Conservation (phyloP, 1,140 invertebrate species). For the Thereuonema tuberculata region DNA sequence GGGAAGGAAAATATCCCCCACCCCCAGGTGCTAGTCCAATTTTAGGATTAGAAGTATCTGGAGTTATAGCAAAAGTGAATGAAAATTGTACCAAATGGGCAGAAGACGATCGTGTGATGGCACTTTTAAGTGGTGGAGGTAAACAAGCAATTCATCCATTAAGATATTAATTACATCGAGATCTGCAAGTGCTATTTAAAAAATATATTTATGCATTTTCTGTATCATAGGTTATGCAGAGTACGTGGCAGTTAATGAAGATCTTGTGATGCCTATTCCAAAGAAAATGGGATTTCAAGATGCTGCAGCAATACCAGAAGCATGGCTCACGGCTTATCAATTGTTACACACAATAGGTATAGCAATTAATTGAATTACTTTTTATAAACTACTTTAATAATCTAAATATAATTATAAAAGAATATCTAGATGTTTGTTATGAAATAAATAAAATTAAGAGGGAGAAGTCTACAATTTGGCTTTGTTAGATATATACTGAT, state of each 20-base stretch:
- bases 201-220: no score
- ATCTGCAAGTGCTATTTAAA: no score
- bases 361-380: no score
- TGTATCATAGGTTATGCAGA: conserved; percentile 27
- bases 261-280: conserved; percentile 26
- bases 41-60: conserved; percentile 31
- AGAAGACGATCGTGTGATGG: conserved; percentile 28
- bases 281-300: conserved; percentile 20
- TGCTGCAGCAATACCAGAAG: conserved; percentile 32
- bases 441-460: no score
- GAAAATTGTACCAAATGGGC: conserved; percentile 21
- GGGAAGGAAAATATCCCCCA: conserved; percentile 27
- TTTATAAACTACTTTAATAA: no score
- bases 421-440: no score
- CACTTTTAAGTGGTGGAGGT: conserved; percentile 29
- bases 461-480: no score
- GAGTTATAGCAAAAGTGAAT: conserved; percentile 23
- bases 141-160: no score
- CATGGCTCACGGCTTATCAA: conserved; percentile 33
- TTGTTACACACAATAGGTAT: conserved; percentile 27
- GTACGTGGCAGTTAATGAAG: conserved; percentile 28
- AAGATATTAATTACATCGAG: no score
- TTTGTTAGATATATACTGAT: no score
- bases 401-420: no score
- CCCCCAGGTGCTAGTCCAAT: conserved; percentile 28